Base-by-base conservation (phyloP, 1,140 invertebrate species). In the Tetragnatha versicolor region DNA sequence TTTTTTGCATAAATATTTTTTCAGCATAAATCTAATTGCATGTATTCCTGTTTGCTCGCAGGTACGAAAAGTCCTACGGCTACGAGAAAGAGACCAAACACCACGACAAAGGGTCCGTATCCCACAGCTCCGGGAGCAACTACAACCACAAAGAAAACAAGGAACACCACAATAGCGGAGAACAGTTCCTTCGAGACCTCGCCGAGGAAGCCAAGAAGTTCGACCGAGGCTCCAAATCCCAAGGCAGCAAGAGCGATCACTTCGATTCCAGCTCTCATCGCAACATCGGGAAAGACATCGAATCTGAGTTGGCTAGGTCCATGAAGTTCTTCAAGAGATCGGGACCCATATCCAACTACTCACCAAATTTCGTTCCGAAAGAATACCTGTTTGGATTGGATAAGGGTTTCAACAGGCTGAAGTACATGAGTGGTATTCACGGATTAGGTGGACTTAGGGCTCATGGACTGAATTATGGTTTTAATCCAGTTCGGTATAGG, bases 21-120 rank as follows among this genome's bases (percentile, higher is more conserved):
- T n/a, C n/a, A n/a, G n/a, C n/a, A n/a, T n/a, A n/a, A n/a, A n/a
- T n/a, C n/a, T n/a, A n/a, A n/a, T n/a, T n/a, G n/a, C n/a, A n/a
- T n/a, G n/a, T n/a, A n/a, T n/a, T n/a, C n/a, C n/a, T n/a, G n/a
- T n/a, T n/a, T n/a, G n/a, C n/a, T n/a, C n/a, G n/a, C n/a, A 49
- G 68, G 12, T 77, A 77, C n/a, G 73, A 77, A 14, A 77, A 77
- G 31, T 61, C 60, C 12, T 77, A 77, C 10, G 73, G 73, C 14
- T 77, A 77, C n/a, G 73, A 77, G 25, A 42, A 49, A 2, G 73
- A 77, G 55, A 66, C 47, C 20, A 65, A 66, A 14, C 25, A 42
- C 29, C 73, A 77, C 6, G 73, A 77, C 20, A 77, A 55, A 12
- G 47, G n/a, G 3, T 25, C 51, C n/a, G 25, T 3, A 6, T 29